Conservation (phyloP, 2,113 vertebrate species). For the Aviceda subcristata region DNA sequence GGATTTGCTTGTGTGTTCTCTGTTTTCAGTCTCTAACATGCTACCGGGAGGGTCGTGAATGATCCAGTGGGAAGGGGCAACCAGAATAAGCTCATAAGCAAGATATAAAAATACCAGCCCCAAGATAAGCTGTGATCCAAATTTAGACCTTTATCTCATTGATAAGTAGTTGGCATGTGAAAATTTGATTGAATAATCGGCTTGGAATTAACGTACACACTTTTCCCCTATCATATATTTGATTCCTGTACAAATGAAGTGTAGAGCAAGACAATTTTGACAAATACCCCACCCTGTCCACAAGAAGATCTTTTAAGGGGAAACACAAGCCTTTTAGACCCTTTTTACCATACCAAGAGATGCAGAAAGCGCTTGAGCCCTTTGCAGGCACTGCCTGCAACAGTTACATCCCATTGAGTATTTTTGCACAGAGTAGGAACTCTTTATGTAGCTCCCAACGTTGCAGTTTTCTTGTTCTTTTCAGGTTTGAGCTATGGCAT, state of each 20-base stretch:
- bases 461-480: neutral
- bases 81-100: neutral
- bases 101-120: neutral
- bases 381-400: neutral
- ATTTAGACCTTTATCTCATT: neutral
- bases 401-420: neutral
- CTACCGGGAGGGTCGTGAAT: neutral
- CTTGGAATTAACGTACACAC: neutral
- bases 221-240: neutral
- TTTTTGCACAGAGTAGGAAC: neutral
- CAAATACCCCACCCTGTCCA: neutral
- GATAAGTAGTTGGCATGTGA: neutral
- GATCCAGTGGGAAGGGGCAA: neutral
- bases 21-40: neutral
- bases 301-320: neutral
- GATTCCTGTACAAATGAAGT: neutral
- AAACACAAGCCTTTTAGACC: neutral
- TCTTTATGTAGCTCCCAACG: neutral
- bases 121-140: neutral
- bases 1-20: neutral
- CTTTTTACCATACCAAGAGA: neutral
- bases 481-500: conserved; percentile 71
- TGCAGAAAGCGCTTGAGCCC: neutral
- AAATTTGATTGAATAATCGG: neutral
- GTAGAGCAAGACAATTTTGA: neutral